Base-by-base conservation (phyloP, 1,140 invertebrate genomes). In the Ephestia elutella region DNA sequence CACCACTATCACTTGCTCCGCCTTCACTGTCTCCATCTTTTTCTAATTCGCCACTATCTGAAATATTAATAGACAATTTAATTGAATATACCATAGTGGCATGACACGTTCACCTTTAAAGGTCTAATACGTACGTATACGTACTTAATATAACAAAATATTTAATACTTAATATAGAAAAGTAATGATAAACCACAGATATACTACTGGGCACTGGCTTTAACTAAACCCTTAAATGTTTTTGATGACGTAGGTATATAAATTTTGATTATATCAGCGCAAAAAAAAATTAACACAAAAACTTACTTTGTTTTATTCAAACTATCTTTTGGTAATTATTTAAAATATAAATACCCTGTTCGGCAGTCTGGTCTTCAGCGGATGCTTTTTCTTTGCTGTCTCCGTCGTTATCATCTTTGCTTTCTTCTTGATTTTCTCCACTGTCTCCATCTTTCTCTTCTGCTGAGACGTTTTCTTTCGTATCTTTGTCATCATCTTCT, bases 331-430 rank as follows among this genome's bases (percentile, higher is more conserved):
- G n/a, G n/a, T n/a, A 32, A 10, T 32, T 5, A 32, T 3, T 32
- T 32, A 32, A 10, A 7, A 44, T 15, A 15, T 15, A 17, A 44
- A 49, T 66, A 80, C 78, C 80, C 66, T 75, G 59, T 57, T 78
- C 76, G 60, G 59, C 62, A 68, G 71, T 63, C 63, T 68, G 63
- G 56, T 78, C 79, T 59, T 84, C 81, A 76, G 77, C 74, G 58
- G 69, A 76, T 70, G 65, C 73, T 60, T 80, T 78, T 49, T 89
- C 85, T 59, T 82, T 66, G 65, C 73, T 87, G 59, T 86, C 85
- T 71, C 83, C 78, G 50, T 82, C 79, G 28, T 66, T 72, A 49
- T 68, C 68, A 49, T 83, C 59, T 44, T 75, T 68, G 57, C 60
- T 69, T 28, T 56, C 70, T 25, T 70, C 21, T 25, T 25, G 21